Evolutionary conservation across 2,888 invertebrate species (phyloP).

Genomic region (Drosophila subquinaria): DNA sequence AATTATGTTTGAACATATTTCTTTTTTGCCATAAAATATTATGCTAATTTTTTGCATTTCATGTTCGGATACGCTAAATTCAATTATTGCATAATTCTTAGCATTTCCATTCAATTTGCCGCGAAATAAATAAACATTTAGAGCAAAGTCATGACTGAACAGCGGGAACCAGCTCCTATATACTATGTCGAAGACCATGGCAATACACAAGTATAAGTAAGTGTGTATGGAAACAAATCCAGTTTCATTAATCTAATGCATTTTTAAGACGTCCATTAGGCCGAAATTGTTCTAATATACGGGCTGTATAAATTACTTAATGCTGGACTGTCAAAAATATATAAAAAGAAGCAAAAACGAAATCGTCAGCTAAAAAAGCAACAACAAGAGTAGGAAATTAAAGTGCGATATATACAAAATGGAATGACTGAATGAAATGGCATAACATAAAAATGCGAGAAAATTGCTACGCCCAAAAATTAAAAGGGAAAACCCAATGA

Average conservation of each 20-base stretch:
- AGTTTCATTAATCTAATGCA: constrained; percentile 71
- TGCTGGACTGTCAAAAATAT: constrained; percentile 45
- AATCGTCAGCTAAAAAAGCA: constrained; percentile 49
- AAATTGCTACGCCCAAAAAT: constrained; percentile 74
- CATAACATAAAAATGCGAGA: constrained; percentile 69
- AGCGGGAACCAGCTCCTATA: constrained; percentile 2
- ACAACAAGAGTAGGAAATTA: constrained; percentile 56
- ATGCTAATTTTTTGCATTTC: not conserved
- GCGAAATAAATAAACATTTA: constrained; percentile 15
- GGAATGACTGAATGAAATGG: constrained; percentile 59
- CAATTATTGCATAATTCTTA: constrained; percentile 7
- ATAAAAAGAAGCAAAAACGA: constrained; percentile 26
- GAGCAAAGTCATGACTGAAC: constrained; percentile 13
- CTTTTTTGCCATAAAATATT: not conserved
- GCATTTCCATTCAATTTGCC: constrained; percentile 22
- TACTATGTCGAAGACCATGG: constrained; percentile 2
- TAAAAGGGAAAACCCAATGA: constrained; percentile 45
- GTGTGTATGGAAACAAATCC: constrained; percentile 37
- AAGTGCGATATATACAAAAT: constrained; percentile 54
- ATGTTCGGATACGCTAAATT: not conserved
- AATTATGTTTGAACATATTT: not conserved
- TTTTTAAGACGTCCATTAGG: constrained; percentile 61
- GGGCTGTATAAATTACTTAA: constrained; percentile 62
- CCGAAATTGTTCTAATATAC: constrained; percentile 59
- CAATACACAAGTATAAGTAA: not conserved